A percentile compares a stretch with the other conserved stretches of the same genome.
phyloP scores from a whole-genome alignment of 2,888 invertebrate species.

The Dolichopus griseipennis region DNA sequence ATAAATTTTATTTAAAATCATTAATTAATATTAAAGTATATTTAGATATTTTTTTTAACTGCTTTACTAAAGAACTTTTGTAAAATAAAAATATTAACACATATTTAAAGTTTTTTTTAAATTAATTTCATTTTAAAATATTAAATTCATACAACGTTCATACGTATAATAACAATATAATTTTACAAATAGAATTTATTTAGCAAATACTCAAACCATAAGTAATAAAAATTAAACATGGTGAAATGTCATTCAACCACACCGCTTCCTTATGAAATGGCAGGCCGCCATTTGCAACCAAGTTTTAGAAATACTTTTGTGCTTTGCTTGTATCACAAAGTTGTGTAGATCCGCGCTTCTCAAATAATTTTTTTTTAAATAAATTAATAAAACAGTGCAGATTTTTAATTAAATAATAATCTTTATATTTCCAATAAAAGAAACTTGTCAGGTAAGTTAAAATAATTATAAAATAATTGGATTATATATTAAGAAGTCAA shows the following conservation, averaged over 20 bases:
- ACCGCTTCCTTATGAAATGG: background rate
- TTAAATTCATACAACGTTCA: too few relatives aligned
- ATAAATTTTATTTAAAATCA: too few relatives aligned
- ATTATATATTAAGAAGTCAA: background rate
- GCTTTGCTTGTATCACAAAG: conserved; percentile 4
- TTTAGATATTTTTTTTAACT: too few relatives aligned
- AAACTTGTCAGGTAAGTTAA: background rate
- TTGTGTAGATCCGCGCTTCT: background rate
- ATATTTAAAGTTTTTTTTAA: too few relatives aligned
- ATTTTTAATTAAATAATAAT: background rate
- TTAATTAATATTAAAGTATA: too few relatives aligned
- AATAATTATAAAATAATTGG: background rate
- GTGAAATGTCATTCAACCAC: background rate
- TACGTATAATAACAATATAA: too few relatives aligned
- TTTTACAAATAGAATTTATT: background rate
- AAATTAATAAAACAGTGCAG: background rate
- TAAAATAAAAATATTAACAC: too few relatives aligned
- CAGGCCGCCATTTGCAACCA: conserved; percentile 3
- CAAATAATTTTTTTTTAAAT: background rate
- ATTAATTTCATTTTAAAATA: too few relatives aligned
- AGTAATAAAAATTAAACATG: background rate
- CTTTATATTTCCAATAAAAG: background rate
- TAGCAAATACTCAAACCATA: background rate
- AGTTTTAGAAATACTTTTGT: conserved; percentile 3
- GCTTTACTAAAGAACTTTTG: too few relatives aligned